These are phyloP conservation scores for Numenius phaeopus DNA, from an alignment of 2,797 vertebrate species.

Conservation along the genomic window DNA sequence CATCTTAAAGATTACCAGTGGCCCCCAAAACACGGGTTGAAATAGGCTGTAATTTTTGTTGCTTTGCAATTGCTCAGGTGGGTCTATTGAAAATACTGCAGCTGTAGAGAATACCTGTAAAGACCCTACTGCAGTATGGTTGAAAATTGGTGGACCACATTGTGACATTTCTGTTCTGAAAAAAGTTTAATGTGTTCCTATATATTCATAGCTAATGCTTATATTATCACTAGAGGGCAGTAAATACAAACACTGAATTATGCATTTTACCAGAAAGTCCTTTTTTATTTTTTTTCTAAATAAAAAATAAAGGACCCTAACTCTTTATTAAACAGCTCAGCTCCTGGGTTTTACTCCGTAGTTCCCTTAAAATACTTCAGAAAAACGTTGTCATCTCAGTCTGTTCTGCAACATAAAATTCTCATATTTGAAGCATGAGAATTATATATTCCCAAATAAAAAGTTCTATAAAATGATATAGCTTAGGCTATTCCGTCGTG, in stretches of 20 bases:
- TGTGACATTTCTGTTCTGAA: not conserved
- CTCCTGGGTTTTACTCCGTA: not conserved
- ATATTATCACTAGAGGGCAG: conserved; percentile 78
- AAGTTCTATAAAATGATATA: not conserved
- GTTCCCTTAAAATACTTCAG: not conserved
- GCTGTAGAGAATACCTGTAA: not conserved
- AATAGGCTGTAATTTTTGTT: not conserved
- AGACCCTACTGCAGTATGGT: not conserved
- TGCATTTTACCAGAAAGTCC: accelerated
- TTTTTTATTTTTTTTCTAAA: not conserved
- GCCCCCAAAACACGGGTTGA: not conserved
- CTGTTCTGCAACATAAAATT: not conserved
- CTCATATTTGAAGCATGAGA: not conserved
- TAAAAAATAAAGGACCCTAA: not conserved
- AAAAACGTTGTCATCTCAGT: accelerated
- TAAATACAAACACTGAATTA: conserved; percentile 51
- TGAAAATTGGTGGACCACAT: not conserved
- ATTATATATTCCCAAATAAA: not conserved
- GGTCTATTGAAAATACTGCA: not conserved
- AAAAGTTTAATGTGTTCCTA: not conserved
- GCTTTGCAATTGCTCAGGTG: not conserved
- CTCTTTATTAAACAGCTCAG: not conserved
- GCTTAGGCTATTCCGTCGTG: not conserved
- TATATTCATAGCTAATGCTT: not conserved
- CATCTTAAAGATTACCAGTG: not conserved